Evolutionary conservation across 1,140 invertebrate genomes (phyloP), one percentile per base, ranked within the genome.

Genomic region (Eulimnadia texana): DNA sequence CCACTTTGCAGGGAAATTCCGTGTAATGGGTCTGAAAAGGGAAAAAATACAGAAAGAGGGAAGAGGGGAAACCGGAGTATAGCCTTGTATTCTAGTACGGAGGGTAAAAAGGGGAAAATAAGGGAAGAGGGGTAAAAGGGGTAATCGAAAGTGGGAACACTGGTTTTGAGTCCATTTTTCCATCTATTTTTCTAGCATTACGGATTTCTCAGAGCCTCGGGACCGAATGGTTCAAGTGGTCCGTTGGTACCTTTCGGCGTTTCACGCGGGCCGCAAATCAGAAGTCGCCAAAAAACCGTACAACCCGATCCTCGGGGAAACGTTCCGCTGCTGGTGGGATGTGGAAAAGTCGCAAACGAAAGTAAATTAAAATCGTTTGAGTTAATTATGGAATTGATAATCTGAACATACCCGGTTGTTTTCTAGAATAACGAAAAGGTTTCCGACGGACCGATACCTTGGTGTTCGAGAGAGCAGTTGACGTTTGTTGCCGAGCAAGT

Each of bases 401-500:
- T 16, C n/a, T n/a, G n/a, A n/a, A n/a, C n/a, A n/a, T n/a, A n/a
- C n/a, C 23, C 19, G 23, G 6, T 53, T 53, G 19, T 53, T 19
- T 9, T 53, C 23, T 10, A 19, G 19, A 19, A 9, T 53, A 11
- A 6, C 49, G 63, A 66, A 6, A 64, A 73, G 51, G 82, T 84
- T 3, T 72, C 73, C 22, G 86, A 90, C 68, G 88, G 89, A 1
- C 86, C 87, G 10, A 79, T 92, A 56, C 84, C 85, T 16, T 90
- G 89, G 88, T 88, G 85, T 69, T 78, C 77, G 3, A 76, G 80
- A 42, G 79, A 87, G 73, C 86, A 93, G 68, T 78, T 94, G 3
- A 82, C 84, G 9, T 99, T 98, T 74, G 81, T 95, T 63, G 93
- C 95, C 2, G 96, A 99, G 75, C 96, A 99, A 78, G 96, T 99